Conservation (phyloP, 2,113 vertebrate species). For the Camelus dromedarius region DNA sequence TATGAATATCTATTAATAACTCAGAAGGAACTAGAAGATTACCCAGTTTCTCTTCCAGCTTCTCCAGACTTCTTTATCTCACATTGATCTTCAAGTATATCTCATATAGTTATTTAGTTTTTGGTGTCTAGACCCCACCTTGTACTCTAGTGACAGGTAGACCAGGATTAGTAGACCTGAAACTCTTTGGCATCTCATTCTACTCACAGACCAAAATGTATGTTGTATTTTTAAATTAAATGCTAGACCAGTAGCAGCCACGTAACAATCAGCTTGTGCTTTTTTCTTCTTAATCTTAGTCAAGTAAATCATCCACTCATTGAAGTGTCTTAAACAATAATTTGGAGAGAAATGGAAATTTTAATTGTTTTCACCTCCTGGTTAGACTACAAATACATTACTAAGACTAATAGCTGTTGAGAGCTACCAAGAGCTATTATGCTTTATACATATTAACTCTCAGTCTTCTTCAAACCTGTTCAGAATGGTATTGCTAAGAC, state of each 20-base stretch:
- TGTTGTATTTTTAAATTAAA: conserved; percentile 39
- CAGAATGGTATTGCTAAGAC: not conserved
- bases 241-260: not conserved
- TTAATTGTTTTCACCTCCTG: not conserved
- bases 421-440: not conserved
- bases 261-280: not conserved
- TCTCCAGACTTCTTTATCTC: conserved; percentile 25
- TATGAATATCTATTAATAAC: conserved; percentile 51
- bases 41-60: not conserved
- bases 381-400: not conserved
- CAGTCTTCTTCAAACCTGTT: not conserved
- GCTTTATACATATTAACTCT: not conserved
- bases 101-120: not conserved
- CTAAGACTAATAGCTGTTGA: not conserved
- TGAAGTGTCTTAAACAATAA: conserved; percentile 37
- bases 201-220: not conserved
- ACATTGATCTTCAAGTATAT: not conserved
- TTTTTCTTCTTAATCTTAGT: conserved; percentile 37
- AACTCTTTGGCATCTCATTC: conserved; percentile 28
- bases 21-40: conserved; percentile 24
- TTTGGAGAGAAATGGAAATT: conserved; percentile 44
- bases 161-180: not conserved
- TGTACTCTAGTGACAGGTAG: not conserved
- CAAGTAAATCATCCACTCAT: not conserved
- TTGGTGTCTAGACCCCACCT: not conserved